Percentiles rank a stretch among this genome's conserved stretches.
phyloP scores from a whole-genome alignment of 2,888 invertebrate genomes.

The Deilephila porcellus region DNA sequence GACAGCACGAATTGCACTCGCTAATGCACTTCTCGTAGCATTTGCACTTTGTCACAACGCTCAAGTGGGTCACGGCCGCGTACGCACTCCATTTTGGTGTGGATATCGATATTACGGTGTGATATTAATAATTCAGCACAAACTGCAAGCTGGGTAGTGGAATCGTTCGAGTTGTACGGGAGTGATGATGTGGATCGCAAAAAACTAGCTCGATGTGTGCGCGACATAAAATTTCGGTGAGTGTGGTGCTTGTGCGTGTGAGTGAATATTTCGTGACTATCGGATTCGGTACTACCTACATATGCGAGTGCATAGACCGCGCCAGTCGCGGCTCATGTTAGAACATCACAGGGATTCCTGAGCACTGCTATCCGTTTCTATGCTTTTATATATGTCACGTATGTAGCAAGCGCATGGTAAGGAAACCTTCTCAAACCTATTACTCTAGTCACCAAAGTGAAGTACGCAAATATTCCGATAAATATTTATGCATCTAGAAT shows the following conservation, averaged over 20 bases:
- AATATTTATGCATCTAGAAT: no score
- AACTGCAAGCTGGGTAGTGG: slow-evolving; percentile 1
- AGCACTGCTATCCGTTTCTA: no score
- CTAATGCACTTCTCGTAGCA: slow-evolving; percentile 80
- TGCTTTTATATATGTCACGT: no score
- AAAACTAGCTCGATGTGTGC: slow-evolving; percentile 37
- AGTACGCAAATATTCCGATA: no score
- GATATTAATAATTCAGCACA: slow-evolving; percentile 11
- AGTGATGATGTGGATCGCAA: slow-evolving; percentile 33
- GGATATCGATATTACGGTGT: background rate
- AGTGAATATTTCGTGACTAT: slow-evolving; percentile 41
- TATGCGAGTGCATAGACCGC: slow-evolving; percentile 20
- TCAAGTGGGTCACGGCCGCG: slow-evolving; percentile 57
- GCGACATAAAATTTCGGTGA: slow-evolving; percentile 37
- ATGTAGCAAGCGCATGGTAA: background rate
- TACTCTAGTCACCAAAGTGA: no score
- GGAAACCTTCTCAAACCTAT: background rate
- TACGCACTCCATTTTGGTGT: background rate
- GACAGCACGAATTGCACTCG: slow-evolving; percentile 84
- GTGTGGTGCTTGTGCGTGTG: slow-evolving; percentile 35
- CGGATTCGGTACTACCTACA: slow-evolving; percentile 30
- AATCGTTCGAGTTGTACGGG: slow-evolving; percentile 19
- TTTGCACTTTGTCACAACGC: slow-evolving; percentile 61
- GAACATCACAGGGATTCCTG: background rate
- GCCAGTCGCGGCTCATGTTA: background rate